Percentiles rank a stretch among this genome's conserved stretches.
phyloP scores from a whole-genome alignment of 2,113 vertebrate genomes.

The Vulpes ferrilata region DNA sequence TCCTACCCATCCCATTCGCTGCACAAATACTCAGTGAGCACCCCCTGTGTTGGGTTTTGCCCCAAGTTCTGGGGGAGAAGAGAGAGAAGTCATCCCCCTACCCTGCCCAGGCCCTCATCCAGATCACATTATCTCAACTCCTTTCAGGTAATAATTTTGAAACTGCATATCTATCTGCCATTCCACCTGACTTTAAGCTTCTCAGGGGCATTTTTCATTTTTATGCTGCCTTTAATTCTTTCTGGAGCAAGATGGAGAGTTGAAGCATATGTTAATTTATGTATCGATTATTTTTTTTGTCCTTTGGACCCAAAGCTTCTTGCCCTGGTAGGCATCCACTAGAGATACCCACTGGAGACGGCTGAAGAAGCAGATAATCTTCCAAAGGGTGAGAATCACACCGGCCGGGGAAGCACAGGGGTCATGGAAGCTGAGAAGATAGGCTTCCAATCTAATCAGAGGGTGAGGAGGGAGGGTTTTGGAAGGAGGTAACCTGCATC shows the following conservation, averaged over 20 bases:
- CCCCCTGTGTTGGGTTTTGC: neutral
- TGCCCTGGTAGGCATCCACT: neutral
- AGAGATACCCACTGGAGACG: neutral
- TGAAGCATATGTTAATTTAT: neutral
- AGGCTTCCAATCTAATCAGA: neutral
- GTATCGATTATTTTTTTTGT: neutral
- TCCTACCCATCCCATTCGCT: neutral
- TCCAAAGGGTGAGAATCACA: neutral
- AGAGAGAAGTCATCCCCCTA: neutral
- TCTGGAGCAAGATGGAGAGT: constrained; percentile 12
- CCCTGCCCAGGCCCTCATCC: neutral
- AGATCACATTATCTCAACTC: neutral
- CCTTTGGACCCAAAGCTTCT: neutral
- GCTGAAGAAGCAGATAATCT: neutral
- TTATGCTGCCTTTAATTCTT: constrained; percentile 43
- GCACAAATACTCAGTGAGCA: neutral
- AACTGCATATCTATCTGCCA: neutral
- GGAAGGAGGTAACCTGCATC: neutral
- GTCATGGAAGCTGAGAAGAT: neutral
- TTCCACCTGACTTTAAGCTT: neutral
- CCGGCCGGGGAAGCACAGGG: neutral
- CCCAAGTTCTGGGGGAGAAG: neutral
- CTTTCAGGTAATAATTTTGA: neutral
- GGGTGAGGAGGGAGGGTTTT: neutral
- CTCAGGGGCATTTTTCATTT: neutral